Base-by-base conservation (phyloP, 2,797 vertebrate species). In the Mionectes olivaceus region DNA sequence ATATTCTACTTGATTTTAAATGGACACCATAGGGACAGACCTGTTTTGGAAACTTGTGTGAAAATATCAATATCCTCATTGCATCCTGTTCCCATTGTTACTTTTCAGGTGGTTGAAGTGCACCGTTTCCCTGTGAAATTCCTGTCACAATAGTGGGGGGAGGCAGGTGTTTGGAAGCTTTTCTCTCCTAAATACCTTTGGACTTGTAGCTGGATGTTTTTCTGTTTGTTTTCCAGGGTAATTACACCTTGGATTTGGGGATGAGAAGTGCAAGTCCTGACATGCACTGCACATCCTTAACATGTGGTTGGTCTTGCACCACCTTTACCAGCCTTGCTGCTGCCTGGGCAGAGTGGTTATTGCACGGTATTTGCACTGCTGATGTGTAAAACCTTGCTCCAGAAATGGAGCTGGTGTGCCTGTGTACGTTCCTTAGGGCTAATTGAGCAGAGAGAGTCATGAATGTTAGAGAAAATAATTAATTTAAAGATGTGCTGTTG, bases 11-110 rank as follows among this genome's bases (percentile, higher is more conserved):
- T 68, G 30, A 52, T 87, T 92, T 83, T 92, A 92, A 95, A 94
- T 83, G 44, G 73, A 87, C 69, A 73, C 21, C 41, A 52, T 28
- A 63, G 65, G 71, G 82, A 86, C 82, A 85, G 91, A 92, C 68
- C 46, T 92, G 49, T 91, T 95, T 89, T 89, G 91, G 71, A 93
- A 94, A 93, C 64, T 64, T n/a, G 33, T 92, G 46, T 93, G 76
- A 95, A 73, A 95, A 93, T 91, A 49, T 4, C 16, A 19, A 50
- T 94, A 89, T 73, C 75, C 89, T 71, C 37, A 37, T 83, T 37
- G 9, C 84, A 86, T 97, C 94, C 95, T 95, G 91, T 89, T 86
- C 21, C 87, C 57, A 86, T 95, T 96, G 94, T 96, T 94, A 76
- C 47, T 81, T 89, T 60, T 86, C 79, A 95, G 87, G 69, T 94